phyloP scores from a whole-genome alignment of 2,888 invertebrate genomes.

The Sarcophaga caerulescens region DNA sequence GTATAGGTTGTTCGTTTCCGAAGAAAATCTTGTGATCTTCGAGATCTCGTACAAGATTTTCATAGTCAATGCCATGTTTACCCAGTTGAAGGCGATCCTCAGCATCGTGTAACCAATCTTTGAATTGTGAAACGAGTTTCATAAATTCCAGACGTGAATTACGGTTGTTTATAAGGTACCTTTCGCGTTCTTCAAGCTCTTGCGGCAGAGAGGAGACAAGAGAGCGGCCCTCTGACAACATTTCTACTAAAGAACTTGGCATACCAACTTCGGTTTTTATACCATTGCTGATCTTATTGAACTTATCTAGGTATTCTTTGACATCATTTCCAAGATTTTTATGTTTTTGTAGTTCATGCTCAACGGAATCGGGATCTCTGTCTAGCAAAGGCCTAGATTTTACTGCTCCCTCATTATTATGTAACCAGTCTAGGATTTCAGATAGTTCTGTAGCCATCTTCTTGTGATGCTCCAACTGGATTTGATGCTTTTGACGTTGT shows the following conservation, averaged over 20 bases:
- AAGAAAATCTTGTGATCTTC: slow-evolving; percentile 95
- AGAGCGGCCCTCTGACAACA: slow-evolving; percentile 92
- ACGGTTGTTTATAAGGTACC: slow-evolving; percentile 90
- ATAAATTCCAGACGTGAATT: slow-evolving; percentile 89
- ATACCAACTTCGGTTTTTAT: slow-evolving; percentile 89
- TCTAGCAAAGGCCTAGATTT: slow-evolving; percentile 91
- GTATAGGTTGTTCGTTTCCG: slow-evolving; percentile 88
- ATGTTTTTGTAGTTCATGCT: slow-evolving; percentile 90
- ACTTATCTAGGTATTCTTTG: slow-evolving; percentile 86
- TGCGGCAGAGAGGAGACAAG: slow-evolving; percentile 89
- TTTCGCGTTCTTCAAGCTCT: slow-evolving; percentile 90
- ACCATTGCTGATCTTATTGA: slow-evolving; percentile 86
- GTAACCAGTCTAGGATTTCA: slow-evolving; percentile 91
- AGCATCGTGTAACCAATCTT: slow-evolving; percentile 92
- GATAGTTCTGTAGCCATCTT: slow-evolving; percentile 92
- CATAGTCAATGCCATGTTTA: slow-evolving; percentile 93
- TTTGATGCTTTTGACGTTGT: slow-evolving; percentile 93
- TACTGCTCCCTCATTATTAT: slow-evolving; percentile 90
- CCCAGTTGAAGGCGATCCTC: slow-evolving; percentile 88
- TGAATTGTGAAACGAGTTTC: slow-evolving; percentile 88
- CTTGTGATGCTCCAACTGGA: slow-evolving; percentile 92
- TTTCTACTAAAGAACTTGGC: slow-evolving; percentile 90
- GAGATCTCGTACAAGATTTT: slow-evolving; percentile 90
- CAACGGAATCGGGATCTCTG: slow-evolving; percentile 89
- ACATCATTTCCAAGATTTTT: slow-evolving; percentile 86